These are phyloP conservation scores for Acinonyx jubatus DNA, from an alignment of 2,113 vertebrate genomes.

Conservation along the genomic window DNA sequence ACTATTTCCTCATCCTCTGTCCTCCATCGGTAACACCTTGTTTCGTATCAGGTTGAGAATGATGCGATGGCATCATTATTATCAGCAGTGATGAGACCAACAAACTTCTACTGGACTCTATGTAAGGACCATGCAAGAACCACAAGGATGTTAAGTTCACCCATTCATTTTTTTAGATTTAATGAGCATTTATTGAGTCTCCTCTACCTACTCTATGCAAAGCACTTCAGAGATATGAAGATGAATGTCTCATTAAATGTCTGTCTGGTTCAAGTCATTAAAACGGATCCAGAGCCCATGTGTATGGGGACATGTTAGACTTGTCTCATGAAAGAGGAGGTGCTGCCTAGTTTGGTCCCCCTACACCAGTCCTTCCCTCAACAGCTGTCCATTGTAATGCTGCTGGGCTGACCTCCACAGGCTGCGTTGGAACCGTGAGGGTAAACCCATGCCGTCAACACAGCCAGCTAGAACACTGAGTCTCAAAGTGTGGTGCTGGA, in stretches of 20 bases:
- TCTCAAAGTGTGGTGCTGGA: neutral
- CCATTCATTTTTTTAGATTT: neutral
- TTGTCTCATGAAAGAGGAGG: constrained; percentile 3
- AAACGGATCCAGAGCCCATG: neutral
- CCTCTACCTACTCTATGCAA: neutral
- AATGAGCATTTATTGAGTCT: neutral
- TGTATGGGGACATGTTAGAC: neutral
- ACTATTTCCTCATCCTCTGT: neutral
- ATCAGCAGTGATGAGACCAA: neutral
- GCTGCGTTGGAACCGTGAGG: neutral
- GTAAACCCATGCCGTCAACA: neutral
- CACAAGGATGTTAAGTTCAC: neutral
- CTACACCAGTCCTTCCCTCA: neutral
- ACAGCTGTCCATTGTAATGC: neutral
- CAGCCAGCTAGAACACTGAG: neutral
- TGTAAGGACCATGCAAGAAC: neutral
- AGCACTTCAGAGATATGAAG: neutral
- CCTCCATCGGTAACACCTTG: neutral
- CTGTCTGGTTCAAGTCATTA: neutral
- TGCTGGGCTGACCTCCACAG: neutral
- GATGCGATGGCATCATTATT: neutral
- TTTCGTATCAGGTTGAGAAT: neutral
- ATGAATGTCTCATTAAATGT: neutral
- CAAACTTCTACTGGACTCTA: neutral
- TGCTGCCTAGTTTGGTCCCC: neutral